Base-by-base conservation (phyloP, 2,888 invertebrate species). In the Callosobruchus maculatus region DNA sequence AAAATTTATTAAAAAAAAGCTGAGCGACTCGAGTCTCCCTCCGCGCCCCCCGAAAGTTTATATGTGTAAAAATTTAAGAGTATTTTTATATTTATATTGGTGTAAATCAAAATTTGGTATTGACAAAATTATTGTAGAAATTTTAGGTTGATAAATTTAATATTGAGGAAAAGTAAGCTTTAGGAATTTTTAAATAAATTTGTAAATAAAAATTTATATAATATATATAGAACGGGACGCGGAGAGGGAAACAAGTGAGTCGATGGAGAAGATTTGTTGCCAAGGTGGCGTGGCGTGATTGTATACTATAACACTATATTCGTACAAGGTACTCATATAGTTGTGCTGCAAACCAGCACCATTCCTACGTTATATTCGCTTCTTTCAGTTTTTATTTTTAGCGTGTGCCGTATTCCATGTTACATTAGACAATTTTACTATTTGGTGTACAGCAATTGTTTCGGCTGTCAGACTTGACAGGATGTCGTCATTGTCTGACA, bases 121-220 rank as follows among this genome's bases (percentile, higher is more conserved):
- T 83, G 85, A 86, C 85, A 86, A 87, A 85, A 87, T 87, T 87
- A 86, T 87, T 84, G 87, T 87, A 87, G 87, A 86, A 84, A 79
- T 82, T 86, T 87, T 87, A 87, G 87, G 87, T 87, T 87, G 84
- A 84, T 85, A 71, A 71, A 85, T 86, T 87, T 86, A 86, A 71
- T 22, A 22, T 21, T 68, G 68, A 87, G 90, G 72, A 90, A 90
- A 81, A 88, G 90, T 90, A 90, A 87, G 88, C 88, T 91, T 91
- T 91, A 91, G 91, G 91, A 89, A 87, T 91, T 87, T 91, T 90
- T 90, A 90, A 90, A 90, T 87, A 84, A 91, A 91, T 90, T 90
- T 91, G 91, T 91, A 91, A 91, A 91, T 90, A 22, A 89, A 89
- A 89, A 89, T 89, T 89, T 89, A 89, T 89, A 89, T 89, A 89